phyloP scores from a whole-genome alignment of 2,113 vertebrate genomes.

The Cranoglanis bouderius region DNA sequence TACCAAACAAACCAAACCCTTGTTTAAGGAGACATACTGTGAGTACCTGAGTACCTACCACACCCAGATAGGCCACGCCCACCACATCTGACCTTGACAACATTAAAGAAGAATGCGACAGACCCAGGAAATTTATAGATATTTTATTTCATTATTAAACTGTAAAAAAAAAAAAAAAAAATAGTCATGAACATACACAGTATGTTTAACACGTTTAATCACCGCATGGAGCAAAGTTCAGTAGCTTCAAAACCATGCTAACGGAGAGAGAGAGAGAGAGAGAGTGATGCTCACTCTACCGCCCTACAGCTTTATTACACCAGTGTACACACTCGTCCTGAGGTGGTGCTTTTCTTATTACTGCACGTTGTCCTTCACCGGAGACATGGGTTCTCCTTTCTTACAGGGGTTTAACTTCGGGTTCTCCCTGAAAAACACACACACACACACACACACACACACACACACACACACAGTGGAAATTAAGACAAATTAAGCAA shows the following conservation, averaged over 20 bases:
- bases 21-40: neutral
- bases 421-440: conserved; percentile 73
- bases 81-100: neutral
- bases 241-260: neutral
- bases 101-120: neutral
- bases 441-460: neutral
- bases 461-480: conserved; percentile 41
- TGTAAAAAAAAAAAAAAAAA: neutral
- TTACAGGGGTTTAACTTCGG: conserved; percentile 72
- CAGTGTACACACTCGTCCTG: neutral
- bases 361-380: conserved; percentile 67
- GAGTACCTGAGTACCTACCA: too few species aligned
- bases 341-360: neutral
- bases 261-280: neutral
- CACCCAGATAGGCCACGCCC: neutral
- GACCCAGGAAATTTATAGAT: neutral
- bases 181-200: conserved; percentile 59
- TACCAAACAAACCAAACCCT: neutral
- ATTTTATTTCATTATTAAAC: conserved; percentile 9
- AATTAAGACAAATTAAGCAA: neutral
- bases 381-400: conserved; percentile 79
- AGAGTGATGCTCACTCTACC: neutral
- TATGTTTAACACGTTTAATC: conserved; percentile 52
- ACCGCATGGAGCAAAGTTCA: conserved; percentile 18
- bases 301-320: neutral